These are phyloP conservation scores for Gobio gobio DNA, from an alignment of 2,113 vertebrate genomes.

Conservation along the genomic window DNA sequence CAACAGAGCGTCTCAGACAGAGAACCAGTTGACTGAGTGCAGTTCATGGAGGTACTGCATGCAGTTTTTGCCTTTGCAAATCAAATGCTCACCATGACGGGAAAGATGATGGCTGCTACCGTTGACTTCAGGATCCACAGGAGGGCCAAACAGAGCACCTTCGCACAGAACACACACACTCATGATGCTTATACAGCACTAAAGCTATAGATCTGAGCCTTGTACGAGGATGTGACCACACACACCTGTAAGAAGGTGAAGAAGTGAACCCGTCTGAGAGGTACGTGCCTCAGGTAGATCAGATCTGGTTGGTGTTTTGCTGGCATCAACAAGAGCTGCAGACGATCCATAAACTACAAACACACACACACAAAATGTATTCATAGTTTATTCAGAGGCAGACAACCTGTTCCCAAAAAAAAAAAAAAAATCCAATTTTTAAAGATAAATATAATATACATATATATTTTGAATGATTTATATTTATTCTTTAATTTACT, in stretches of 20 bases:
- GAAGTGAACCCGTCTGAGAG: constrained; percentile 91
- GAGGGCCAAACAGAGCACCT: constrained; percentile 86
- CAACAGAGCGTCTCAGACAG: neutral
- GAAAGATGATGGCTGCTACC: constrained; percentile 96
- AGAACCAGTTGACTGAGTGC: neutral
- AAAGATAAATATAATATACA: neutral
- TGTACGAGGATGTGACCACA: neutral
- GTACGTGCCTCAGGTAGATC: constrained; percentile 96
- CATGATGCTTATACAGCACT: neutral
- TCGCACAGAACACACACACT: neutral
- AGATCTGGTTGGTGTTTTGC: constrained; percentile 97
- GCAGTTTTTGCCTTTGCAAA: neutral
- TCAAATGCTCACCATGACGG: constrained; percentile 90
- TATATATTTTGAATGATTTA: neutral
- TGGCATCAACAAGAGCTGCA: constrained; percentile 96
- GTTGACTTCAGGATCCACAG: constrained; percentile 99
- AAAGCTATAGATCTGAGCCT: neutral
- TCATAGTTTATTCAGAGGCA: neutral
- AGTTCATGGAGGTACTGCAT: no score
- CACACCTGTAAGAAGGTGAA: constrained; percentile 92
- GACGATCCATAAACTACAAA: constrained; percentile 94
- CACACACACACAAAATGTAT: neutral
- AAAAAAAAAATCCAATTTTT: neutral
- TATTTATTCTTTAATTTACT: no score
- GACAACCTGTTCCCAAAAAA: neutral